Evolutionary conservation across 2,888 invertebrate genomes (phyloP).

Genomic region (Lordiphosa andalusiaca): DNA sequence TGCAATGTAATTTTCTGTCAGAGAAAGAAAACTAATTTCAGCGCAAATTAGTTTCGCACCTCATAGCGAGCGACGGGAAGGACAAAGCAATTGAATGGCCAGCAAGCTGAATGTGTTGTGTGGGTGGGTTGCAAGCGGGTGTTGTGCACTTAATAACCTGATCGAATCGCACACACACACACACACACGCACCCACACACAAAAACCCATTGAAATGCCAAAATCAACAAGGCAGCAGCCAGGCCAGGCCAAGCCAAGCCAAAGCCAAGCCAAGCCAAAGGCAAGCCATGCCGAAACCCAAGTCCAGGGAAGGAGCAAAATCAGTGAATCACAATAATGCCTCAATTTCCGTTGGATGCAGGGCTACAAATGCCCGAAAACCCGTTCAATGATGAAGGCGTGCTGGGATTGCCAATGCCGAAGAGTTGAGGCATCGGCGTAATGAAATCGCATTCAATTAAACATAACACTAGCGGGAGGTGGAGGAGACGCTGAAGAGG

Average conservation of each 20-base stretch:
- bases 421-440: slow-evolving; percentile 37
- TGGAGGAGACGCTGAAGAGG: not conserved
- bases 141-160: slow-evolving; percentile 74
- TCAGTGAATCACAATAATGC: slow-evolving; percentile 75
- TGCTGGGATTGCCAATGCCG: slow-evolving; percentile 24
- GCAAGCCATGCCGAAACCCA: slow-evolving; percentile 10
- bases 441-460: slow-evolving; percentile 74
- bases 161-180: slow-evolving; percentile 71
- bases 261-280: slow-evolving; percentile 6
- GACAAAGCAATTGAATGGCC: slow-evolving; percentile 64
- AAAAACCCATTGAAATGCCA: slow-evolving; percentile 71
- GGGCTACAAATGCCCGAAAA: slow-evolving; percentile 26
- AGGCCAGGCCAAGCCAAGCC: slow-evolving; percentile 1
- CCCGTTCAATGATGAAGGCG: slow-evolving; percentile 35
- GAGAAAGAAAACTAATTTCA: slow-evolving; percentile 74
- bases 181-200: slow-evolving; percentile 36
- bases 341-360: slow-evolving; percentile 70
- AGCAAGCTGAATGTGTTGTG: slow-evolving; percentile 41
- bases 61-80: slow-evolving; percentile 49
- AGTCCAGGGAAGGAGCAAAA: slow-evolving; percentile 51
- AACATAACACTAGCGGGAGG: slow-evolving; percentile 54
- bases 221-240: slow-evolving; percentile 66
- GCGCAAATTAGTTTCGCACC: slow-evolving; percentile 75
- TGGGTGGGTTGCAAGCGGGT: slow-evolving; percentile 12
- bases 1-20: slow-evolving; percentile 56